phyloP scores from a whole-genome alignment of 2,888 invertebrate genomes.

The Scaptomyza caliginosa region DNA sequence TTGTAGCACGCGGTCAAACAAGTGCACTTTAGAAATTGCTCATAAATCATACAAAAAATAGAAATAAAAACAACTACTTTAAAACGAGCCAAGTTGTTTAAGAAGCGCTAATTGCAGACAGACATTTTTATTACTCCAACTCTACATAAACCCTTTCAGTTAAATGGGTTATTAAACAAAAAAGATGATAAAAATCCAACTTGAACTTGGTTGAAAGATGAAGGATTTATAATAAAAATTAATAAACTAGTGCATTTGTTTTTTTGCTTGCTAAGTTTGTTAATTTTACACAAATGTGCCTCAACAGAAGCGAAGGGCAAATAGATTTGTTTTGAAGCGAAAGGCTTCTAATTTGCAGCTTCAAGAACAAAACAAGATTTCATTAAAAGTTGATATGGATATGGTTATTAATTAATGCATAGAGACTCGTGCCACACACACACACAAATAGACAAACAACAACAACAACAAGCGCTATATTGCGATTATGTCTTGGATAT shows the following conservation, averaged over 20 bases:
- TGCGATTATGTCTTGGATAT: conserved; percentile 29
- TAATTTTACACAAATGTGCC: no score
- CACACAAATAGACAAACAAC: conserved; percentile 12
- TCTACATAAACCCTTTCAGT: not conserved
- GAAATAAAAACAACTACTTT: conserved; percentile 23
- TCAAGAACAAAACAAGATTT: conserved; percentile 39
- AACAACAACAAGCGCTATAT: not conserved
- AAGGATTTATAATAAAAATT: not conserved
- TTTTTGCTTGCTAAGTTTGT: no score
- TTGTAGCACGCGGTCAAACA: conserved; percentile 80
- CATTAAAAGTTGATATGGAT: conserved; percentile 49
- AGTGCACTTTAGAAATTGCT: conserved; percentile 81
- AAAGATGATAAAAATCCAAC: not conserved
- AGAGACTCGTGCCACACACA: conserved; percentile 74
- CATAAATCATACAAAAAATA: conserved; percentile 68
- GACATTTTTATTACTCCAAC: conserved; percentile 54
- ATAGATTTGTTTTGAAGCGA: conserved; percentile 30
- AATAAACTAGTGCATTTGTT: no score
- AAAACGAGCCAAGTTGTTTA: conserved; percentile 50
- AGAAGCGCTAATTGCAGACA: conserved; percentile 72
- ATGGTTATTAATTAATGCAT: conserved; percentile 63
- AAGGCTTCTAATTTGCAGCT: conserved; percentile 53
- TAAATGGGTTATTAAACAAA: not conserved
- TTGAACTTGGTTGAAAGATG: not conserved
- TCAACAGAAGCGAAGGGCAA: conserved; percentile 51